Evolutionary conservation across 2,888 invertebrate genomes (phyloP), one percentile per base, ranked within the genome.

Genomic region (Agrypnus murinus): DNA sequence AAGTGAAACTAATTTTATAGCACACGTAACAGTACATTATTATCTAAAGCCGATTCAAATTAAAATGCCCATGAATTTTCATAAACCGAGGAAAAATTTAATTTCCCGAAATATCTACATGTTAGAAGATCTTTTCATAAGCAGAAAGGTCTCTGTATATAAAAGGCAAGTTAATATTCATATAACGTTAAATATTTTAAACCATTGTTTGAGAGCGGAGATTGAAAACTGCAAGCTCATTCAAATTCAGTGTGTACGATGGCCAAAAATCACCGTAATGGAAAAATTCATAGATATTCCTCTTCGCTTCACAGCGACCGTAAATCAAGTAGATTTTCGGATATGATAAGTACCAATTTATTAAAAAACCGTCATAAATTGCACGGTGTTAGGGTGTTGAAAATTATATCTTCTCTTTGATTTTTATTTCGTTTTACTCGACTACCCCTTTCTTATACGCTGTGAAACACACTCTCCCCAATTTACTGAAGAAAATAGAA

Each of bases 211-310:
- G 53, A 72, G 72, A 73, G 70, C 75, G 77, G 75, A 77, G 75
- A 73, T 77, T 79, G 77, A 77, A 78, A 79, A 78, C 75, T 78
- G 78, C 77, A 77, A 75, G 74, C 77, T 76, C 77, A 78, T 79
- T 78, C 76, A 74, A 77, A 78, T 78, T 78, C 76, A 72, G 69
- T 68, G 65, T 76, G 76, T 77, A 74, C 73, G 71, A 74, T 69
- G 72, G 75, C 75, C 75, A 77, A 77, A 79, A 77, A 74, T 78
- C 77, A 75, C 65, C 74, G 75, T 77, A 75, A 77, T 78, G 78
- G 78, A 78, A 76, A 77, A 77, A 77, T 77, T 75, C 76, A 75
- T 72, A 75, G 73, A 77, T 76, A 76, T 77, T 76, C 74, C 69
- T 57, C 69, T 69, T 71, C 72, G 72, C 38, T 74, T 70, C 70